Conservation (phyloP, 2,113 vertebrate genomes). For the Paradisaea rubra region DNA sequence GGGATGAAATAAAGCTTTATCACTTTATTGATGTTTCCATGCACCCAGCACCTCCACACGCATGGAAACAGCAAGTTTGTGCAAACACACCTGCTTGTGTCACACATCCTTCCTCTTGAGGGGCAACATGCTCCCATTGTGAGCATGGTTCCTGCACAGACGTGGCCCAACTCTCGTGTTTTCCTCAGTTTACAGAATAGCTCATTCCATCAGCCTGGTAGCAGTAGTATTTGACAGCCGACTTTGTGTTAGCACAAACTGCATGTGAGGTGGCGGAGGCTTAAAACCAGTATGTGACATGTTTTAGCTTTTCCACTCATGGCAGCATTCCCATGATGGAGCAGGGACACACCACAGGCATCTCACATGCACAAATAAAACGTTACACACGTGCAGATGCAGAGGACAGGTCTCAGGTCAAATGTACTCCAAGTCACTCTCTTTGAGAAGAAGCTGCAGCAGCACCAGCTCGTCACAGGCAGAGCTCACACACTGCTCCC, state of each 20-base stretch:
- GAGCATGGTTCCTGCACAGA: background rate
- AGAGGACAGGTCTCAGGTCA: background rate
- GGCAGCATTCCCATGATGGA: rapidly evolving
- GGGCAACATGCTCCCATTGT: background rate
- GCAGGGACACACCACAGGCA: background rate
- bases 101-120: background rate
- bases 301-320: background rate
- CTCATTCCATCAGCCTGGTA: background rate
- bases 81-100: background rate
- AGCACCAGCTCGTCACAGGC: rapidly evolving
- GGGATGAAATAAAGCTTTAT: background rate
- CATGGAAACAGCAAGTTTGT: background rate
- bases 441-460: background rate
- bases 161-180: background rate
- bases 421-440: background rate
- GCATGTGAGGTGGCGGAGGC: background rate
- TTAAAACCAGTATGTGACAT: background rate
- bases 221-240: background rate
- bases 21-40: background rate
- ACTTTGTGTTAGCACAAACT: background rate
- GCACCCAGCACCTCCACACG: background rate
- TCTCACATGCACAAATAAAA: rapidly evolving
- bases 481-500: background rate
- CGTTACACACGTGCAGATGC: background rate
- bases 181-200: background rate